These are phyloP conservation scores for Nyctalus aviator DNA, from an alignment of 2,797 vertebrate species.

Conservation along the genomic window DNA sequence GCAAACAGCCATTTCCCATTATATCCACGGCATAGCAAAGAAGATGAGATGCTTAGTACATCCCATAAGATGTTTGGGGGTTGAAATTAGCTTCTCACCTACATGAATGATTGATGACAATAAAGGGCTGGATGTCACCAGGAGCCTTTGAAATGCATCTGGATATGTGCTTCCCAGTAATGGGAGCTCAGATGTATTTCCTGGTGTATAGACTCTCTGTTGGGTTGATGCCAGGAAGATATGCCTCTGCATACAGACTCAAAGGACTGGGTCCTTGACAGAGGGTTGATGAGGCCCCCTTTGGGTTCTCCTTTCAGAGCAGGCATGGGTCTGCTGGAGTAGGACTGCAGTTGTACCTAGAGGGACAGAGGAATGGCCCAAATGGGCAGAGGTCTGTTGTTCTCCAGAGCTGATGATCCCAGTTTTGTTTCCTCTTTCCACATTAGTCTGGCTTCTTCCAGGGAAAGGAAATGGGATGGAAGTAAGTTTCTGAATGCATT, in stretches of 20 bases:
- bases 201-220: neutral
- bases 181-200: neutral
- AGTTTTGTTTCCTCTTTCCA: neutral
- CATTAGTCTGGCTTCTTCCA: neutral
- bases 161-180: neutral
- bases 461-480: neutral
- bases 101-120: neutral
- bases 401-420: neutral
- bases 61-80: neutral
- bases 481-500: no score
- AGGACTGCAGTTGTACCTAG: neutral
- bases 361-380: neutral
- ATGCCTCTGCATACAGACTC: neutral
- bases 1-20: neutral
- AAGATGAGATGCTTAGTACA: neutral
- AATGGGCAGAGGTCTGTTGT: neutral
- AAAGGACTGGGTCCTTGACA: neutral
- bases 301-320: neutral
- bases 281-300: neutral
- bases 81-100: constrained; percentile 16
- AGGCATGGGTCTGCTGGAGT: neutral
- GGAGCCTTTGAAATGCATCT: constrained; percentile 10
- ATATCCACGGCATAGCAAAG: neutral
- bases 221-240: neutral
- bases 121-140: neutral